Conservation (phyloP, 2,797 vertebrate species). For the Pogoniulus pusillus region DNA sequence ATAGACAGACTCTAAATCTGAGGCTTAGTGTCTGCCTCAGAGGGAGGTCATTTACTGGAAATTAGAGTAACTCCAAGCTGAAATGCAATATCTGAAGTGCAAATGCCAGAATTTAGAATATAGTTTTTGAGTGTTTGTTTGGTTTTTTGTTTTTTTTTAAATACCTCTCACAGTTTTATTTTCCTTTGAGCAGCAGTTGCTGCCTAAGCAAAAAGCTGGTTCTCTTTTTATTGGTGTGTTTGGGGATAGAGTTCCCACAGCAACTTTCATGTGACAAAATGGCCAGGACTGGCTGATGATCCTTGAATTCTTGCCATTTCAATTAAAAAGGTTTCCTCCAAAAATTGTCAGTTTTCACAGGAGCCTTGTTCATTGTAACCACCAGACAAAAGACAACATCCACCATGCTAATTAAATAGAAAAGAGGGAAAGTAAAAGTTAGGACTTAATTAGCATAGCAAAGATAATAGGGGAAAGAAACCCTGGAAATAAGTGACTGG, state of each 20-base stretch:
- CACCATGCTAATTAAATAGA: conserved; percentile 4
- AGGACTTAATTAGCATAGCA: neutral
- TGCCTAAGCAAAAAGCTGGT: neutral
- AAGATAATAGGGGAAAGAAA: neutral
- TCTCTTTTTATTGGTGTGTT: neutral
- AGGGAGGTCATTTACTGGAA: neutral
- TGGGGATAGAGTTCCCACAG: neutral
- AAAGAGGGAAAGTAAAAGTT: neutral
- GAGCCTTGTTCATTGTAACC: neutral
- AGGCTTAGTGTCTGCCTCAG: neutral
- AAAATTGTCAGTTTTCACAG: neutral
- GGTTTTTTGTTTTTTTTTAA: neutral
- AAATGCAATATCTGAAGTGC: neutral
- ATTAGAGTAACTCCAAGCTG: neutral
- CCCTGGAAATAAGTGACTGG: neutral
- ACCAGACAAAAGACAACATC: conserved; percentile 2
- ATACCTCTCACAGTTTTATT: neutral
- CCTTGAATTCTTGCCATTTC: conserved; percentile 35
- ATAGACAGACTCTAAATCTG: neutral
- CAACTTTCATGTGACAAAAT: neutral
- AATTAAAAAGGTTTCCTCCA: conserved; percentile 2
- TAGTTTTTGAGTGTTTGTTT: neutral
- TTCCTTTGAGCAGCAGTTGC: neutral
- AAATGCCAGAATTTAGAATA: neutral
- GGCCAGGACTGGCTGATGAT: neutral